These are phyloP conservation scores for Ficedula albicollis DNA, from an alignment of 2,797 vertebrate species.

Conservation along the genomic window DNA sequence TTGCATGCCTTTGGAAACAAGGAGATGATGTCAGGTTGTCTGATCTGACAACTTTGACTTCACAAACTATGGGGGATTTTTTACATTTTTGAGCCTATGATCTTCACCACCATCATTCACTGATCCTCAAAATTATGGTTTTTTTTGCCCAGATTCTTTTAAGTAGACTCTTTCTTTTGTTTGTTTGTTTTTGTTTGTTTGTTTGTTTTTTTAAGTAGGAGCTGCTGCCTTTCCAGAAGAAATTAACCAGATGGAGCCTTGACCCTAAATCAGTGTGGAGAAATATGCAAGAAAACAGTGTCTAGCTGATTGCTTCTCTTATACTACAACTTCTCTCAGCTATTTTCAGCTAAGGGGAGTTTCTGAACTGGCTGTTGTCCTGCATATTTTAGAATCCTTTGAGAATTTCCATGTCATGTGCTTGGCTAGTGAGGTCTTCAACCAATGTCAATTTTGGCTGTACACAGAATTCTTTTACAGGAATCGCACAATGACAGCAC, in stretches of 20 bases:
- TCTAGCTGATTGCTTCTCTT: background rate
- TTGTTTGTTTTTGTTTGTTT: background rate
- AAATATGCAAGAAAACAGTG: background rate
- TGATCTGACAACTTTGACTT: background rate
- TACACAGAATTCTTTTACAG: background rate
- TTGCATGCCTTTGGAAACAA: background rate
- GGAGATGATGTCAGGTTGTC: background rate
- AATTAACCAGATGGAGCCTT: background rate
- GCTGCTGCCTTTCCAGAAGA: background rate
- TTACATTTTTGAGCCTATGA: background rate
- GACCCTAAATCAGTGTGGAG: background rate
- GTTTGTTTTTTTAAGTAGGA: background rate
- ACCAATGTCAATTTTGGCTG: background rate
- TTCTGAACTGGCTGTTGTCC: background rate
- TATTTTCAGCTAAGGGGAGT: background rate
- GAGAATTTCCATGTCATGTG: background rate
- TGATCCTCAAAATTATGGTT: background rate
- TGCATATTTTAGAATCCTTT: background rate
- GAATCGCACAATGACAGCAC: background rate
- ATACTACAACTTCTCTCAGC: background rate
- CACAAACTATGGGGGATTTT: fast-evolving
- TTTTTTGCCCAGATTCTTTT: background rate
- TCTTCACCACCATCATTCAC: background rate
- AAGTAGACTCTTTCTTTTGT: background rate
- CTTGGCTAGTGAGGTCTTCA: background rate